Conservation (phyloP, 2,113 vertebrate genomes). For the Psittacula cyanocephala region DNA sequence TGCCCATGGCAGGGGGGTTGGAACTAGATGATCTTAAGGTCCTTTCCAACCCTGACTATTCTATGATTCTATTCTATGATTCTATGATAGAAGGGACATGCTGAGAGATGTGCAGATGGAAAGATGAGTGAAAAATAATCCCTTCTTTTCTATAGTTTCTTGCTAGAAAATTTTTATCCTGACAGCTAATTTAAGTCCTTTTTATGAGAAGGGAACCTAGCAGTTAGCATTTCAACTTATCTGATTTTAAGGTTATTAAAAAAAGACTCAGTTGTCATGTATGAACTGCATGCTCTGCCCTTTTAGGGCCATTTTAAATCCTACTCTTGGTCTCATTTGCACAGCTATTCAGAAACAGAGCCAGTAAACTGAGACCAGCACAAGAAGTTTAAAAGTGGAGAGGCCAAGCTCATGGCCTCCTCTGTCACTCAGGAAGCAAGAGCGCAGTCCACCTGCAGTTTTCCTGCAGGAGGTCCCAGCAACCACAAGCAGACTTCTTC, state of each 20-base stretch:
- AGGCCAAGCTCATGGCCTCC: background rate
- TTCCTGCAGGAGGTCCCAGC: background rate
- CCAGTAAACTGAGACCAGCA: background rate
- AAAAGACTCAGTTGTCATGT: background rate
- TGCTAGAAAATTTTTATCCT: background rate
- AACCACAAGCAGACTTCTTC: background rate
- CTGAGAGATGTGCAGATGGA: background rate
- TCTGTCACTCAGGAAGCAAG: background rate
- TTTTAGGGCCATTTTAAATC: background rate
- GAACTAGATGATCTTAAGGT: too few relatives aligned
- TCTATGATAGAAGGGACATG: background rate
- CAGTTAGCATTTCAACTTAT: background rate
- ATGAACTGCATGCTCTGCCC: background rate
- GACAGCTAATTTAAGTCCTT: background rate
- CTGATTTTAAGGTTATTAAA: background rate
- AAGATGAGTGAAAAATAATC: background rate
- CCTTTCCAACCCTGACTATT: too few relatives aligned
- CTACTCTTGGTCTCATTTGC: background rate
- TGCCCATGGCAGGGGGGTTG: too few relatives aligned
- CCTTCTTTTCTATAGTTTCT: background rate
- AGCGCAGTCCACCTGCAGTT: background rate
- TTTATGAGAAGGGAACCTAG: background rate
- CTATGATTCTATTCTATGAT: too few relatives aligned
- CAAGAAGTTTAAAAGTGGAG: background rate
- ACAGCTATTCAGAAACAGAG: background rate